Conservation (phyloP, 2,797 vertebrate genomes). For the Sorex maritimensis region DNA sequence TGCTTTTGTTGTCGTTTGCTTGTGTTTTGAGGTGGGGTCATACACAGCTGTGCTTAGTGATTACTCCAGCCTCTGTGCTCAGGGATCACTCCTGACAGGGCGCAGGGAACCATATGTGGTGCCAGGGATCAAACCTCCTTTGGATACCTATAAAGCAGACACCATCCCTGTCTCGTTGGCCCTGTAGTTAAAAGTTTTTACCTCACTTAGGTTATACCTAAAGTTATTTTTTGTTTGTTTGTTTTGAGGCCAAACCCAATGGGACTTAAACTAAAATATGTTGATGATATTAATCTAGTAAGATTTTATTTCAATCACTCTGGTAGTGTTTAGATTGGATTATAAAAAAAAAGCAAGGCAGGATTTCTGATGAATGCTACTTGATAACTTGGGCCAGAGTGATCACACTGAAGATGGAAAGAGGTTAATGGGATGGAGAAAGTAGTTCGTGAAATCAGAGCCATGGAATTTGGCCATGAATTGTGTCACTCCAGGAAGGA, state of each 20-base stretch:
- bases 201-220: conserved; percentile 34
- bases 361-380: not conserved
- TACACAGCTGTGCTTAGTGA: too few species aligned
- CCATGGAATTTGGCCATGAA: not conserved
- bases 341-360: not conserved
- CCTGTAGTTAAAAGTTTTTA: not conserved
- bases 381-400: not conserved
- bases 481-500: not conserved
- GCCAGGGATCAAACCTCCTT: too few species aligned
- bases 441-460: not conserved
- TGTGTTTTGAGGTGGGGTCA: too few species aligned
- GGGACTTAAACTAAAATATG: not conserved
- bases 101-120: too few species aligned
- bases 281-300: not conserved
- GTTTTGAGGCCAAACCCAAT: too few species aligned
- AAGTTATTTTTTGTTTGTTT: too few species aligned
- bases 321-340: not conserved
- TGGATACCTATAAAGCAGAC: too few species aligned
- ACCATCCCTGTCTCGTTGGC: too few species aligned
- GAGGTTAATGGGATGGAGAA: not conserved
- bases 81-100: too few species aligned
- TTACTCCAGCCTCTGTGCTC: too few species aligned
- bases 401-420: not conserved
- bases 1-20: too few species aligned
- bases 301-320: not conserved